Percentiles rank a stretch among this genome's conserved stretches.
These are phyloP conservation scores for Fragum sueziense DNA, from an alignment of 2,888 invertebrate genomes.

Conservation along the genomic window DNA sequence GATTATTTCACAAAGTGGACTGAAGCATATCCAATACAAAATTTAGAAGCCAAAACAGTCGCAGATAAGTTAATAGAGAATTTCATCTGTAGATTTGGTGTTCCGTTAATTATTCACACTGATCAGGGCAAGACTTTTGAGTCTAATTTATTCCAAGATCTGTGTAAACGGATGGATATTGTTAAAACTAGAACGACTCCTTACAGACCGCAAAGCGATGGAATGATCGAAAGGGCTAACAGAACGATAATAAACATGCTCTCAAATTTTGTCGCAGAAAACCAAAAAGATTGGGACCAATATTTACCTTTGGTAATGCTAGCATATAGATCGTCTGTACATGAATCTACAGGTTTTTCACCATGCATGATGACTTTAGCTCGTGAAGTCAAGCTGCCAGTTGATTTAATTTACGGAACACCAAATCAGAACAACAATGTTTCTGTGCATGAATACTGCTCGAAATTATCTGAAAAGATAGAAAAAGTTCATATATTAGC, in stretches of 20 bases:
- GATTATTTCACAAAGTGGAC: conserved; percentile 26
- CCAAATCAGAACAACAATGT: conserved; percentile 28
- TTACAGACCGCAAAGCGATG: conserved; percentile 49
- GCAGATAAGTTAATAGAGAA: conserved; percentile 49
- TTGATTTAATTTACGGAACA: conserved; percentile 35
- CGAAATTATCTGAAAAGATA: conserved; percentile 19
- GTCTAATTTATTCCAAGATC: conserved; percentile 50
- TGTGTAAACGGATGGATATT: conserved; percentile 49
- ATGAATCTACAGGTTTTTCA: conserved; percentile 44
- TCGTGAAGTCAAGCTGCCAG: conserved; percentile 29
- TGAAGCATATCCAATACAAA: conserved; percentile 24
- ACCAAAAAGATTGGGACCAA: conserved; percentile 56
- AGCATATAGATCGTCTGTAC: conserved; percentile 56
- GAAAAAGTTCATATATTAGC: conserved; percentile 7
- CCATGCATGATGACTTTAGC: conserved; percentile 53
- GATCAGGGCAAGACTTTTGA: conserved; percentile 54
- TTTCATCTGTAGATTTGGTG: conserved; percentile 46
- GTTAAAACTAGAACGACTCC: conserved; percentile 50
- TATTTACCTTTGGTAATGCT: conserved; percentile 46
- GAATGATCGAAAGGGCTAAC: conserved; percentile 49
- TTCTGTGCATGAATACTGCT: background rate
- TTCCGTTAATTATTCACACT: conserved; percentile 44
- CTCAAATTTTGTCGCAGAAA: conserved; percentile 28
- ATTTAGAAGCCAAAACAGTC: conserved; percentile 53
- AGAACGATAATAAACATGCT: conserved; percentile 48